A percentile compares a stretch with the other conserved stretches of the same genome.
These are phyloP conservation scores for Cremastinae sp. DNA, from an alignment of 2,888 invertebrate genomes.

Conservation along the genomic window DNA sequence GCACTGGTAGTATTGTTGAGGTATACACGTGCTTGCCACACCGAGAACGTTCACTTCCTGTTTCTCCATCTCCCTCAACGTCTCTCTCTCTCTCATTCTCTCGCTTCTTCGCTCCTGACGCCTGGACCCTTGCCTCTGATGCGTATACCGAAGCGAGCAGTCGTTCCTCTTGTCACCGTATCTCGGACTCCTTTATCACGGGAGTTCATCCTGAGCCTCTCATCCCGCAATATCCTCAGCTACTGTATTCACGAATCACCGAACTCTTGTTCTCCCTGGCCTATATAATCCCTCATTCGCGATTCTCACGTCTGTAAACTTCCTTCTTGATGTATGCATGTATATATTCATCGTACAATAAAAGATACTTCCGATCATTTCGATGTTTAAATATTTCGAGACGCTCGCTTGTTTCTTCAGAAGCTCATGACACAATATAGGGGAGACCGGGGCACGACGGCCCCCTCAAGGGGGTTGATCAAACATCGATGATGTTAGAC, in stretches of 20 bases:
- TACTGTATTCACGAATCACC: conserved; percentile 15
- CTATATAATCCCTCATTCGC: conserved; percentile 3
- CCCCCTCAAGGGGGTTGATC: not conserved
- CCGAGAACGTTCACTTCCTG: conserved; percentile 57
- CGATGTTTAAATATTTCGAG: not conserved
- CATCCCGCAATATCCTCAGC: conserved; percentile 17
- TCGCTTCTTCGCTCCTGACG: not conserved
- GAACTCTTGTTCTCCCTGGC: conserved; percentile 24
- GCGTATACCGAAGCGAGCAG: not conserved
- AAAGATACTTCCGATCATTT: conserved; percentile 45
- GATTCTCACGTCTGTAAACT: conserved; percentile 12
- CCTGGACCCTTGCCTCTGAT: conserved; percentile 1
- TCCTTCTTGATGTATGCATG: conserved; percentile 1
- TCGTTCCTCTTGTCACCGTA: conserved; percentile 44
- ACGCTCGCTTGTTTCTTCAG: too few relatives aligned
- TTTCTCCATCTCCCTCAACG: conserved; percentile 18
- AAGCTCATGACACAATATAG: too few relatives aligned
- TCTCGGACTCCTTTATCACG: conserved; percentile 57
- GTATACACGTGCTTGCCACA: conserved; percentile 51
- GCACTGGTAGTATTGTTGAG: conserved; percentile 61
- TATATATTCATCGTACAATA: too few relatives aligned
- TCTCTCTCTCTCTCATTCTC: conserved; percentile 2
- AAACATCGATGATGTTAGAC: too few relatives aligned
- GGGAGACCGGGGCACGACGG: too few relatives aligned
- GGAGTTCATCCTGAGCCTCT: conserved; percentile 6